A percentile compares a stretch with the other conserved stretches of the same genome.
Conservation (phyloP, 2,797 vertebrate genomes). For the Microchirus variegatus region DNA sequence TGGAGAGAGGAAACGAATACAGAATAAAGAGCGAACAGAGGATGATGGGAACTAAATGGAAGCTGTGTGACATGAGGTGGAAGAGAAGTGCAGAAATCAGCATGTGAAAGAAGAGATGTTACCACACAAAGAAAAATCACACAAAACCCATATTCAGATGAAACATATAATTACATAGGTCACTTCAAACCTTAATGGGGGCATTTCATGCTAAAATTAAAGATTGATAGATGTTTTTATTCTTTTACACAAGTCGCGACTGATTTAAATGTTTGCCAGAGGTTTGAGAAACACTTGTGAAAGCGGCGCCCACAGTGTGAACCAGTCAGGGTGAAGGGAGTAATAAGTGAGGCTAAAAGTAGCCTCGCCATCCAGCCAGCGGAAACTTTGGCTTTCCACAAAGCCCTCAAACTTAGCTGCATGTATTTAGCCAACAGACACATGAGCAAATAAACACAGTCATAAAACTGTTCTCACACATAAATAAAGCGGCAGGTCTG, state of each 20-base stretch:
- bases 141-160: constrained; percentile 39
- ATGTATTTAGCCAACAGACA: constrained; percentile 68
- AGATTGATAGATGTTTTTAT: constrained; percentile 60
- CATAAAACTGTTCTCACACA: constrained; percentile 67
- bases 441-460: constrained; percentile 74
- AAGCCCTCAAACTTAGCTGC: constrained; percentile 65
- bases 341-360: constrained; percentile 72
- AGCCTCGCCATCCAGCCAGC: constrained; percentile 64
- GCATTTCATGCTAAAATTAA: constrained; percentile 49
- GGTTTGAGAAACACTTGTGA: constrained; percentile 31
- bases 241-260: constrained; percentile 55
- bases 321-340: constrained; percentile 50
- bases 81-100: constrained; percentile 4
- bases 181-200: constrained; percentile 52
- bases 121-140: constrained; percentile 64
- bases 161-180: constrained; percentile 70
- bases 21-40: constrained; percentile 6
- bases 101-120: constrained; percentile 26
- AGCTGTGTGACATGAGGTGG: not conserved
- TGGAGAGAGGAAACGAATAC: constrained; percentile 16
- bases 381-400: constrained; percentile 74
- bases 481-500: constrained; percentile 51
- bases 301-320: constrained; percentile 39
- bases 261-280: constrained; percentile 40
- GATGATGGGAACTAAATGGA: constrained; percentile 9